Conservation (phyloP, 2,888 invertebrate genomes). For the Ochropleura leucogaster region DNA sequence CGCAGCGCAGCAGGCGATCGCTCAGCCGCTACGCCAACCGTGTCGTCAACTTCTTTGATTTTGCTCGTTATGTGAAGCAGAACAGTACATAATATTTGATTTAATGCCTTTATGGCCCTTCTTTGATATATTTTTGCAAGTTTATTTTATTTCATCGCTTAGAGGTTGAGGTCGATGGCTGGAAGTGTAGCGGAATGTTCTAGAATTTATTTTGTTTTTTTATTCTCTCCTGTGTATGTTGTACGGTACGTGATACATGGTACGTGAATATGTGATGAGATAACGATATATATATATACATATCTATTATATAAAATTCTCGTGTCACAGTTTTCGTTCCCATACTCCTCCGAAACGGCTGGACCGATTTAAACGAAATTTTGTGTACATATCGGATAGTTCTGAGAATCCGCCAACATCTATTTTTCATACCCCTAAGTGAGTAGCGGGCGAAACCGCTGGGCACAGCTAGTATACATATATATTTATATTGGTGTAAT, state of each 20-base stretch:
- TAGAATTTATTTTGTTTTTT: conserved; percentile 30
- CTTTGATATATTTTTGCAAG: conserved; percentile 51
- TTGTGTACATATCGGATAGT: too few relatives aligned
- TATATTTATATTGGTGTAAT: conserved; percentile 2
- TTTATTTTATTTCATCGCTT: conserved; percentile 50
- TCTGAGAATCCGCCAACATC: too few relatives aligned
- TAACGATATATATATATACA: conserved; percentile 22
- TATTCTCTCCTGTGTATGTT: conserved; percentile 5
- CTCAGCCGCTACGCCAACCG: too few relatives aligned
- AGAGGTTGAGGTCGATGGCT: conserved; percentile 34
- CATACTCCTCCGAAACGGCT: too few relatives aligned
- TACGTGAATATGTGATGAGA: conserved; percentile 23
- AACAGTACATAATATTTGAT: neutral
- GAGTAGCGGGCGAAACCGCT: too few relatives aligned
- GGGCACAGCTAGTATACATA: too few relatives aligned
- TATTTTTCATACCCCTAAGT: too few relatives aligned
- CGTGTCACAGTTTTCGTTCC: too few relatives aligned
- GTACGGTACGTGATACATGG: conserved; percentile 38
- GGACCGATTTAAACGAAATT: too few relatives aligned
- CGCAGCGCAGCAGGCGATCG: too few relatives aligned
- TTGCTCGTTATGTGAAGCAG: neutral
- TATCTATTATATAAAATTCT: too few relatives aligned
- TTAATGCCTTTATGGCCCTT: neutral
- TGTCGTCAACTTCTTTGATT: neutral
- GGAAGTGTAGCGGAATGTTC: conserved; percentile 31